A percentile compares a stretch with the other conserved stretches of the same genome.
Conservation (phyloP, 2,113 vertebrate genomes). For the Candoia aspera region DNA sequence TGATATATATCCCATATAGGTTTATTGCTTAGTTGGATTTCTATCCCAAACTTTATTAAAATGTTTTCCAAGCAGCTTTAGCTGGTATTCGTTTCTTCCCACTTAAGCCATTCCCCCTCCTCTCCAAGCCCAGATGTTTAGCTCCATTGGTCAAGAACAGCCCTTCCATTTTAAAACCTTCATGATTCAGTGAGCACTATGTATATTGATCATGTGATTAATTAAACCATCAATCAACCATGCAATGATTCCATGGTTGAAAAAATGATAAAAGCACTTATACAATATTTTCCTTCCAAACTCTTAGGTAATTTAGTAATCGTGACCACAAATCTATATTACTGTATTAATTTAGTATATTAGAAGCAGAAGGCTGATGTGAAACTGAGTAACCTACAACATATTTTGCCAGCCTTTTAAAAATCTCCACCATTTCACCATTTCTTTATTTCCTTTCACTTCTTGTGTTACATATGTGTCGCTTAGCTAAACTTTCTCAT, state of each 20-base stretch:
- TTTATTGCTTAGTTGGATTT: background rate
- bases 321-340: background rate
- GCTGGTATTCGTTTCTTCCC: background rate
- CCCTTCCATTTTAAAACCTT: background rate
- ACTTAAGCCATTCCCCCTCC: background rate
- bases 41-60: background rate
- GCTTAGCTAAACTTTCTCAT: background rate
- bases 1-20: background rate
- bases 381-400: background rate
- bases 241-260: background rate
- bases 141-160: background rate
- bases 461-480: background rate
- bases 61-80: background rate
- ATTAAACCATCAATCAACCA: background rate
- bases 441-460: background rate
- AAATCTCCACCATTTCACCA: background rate
- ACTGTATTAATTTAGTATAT: background rate
- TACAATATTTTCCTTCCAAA: background rate
- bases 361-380: background rate
- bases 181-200: background rate
- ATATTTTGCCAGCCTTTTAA: background rate
- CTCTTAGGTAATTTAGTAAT: background rate
- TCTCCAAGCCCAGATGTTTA: background rate
- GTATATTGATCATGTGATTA: background rate
- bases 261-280: background rate